phyloP scores from a whole-genome alignment of 2,113 vertebrate genomes.

The Oceanodroma tethys region DNA sequence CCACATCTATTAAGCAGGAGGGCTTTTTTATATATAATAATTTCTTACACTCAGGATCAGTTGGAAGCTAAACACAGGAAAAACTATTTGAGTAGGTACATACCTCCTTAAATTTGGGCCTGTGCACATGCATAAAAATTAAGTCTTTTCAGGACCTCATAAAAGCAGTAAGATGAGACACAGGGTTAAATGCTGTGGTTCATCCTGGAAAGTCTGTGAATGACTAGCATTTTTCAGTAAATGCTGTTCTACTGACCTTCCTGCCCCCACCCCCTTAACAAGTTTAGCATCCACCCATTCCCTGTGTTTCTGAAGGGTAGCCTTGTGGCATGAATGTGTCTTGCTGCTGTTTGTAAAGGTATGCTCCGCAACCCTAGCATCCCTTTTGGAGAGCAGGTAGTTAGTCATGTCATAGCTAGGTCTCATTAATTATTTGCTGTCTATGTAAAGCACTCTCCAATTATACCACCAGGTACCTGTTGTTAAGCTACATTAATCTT shows the following conservation, averaged over 20 bases:
- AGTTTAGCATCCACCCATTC: neutral
- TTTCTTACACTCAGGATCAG: neutral
- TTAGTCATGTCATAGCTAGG: neutral
- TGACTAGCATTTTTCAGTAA: neutral
- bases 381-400: neutral
- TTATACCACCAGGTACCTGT: constrained; percentile 1
- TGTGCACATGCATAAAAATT: neutral
- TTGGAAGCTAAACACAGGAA: neutral
- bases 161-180: neutral
- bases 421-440: constrained; percentile 21
- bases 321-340: neutral
- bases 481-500: constrained; percentile 32
- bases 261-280: neutral
- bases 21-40: neutral
- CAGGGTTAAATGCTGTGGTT: neutral
- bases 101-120: neutral
- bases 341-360: neutral
- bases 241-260: neutral
- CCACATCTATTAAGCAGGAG: neutral
- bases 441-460: neutral
- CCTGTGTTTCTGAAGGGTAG: neutral
- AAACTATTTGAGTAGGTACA: neutral
- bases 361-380: neutral
- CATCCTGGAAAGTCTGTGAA: neutral
- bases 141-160: neutral